phyloP scores from a whole-genome alignment of 2,113 vertebrate genomes.

The Alouatta palliata region DNA sequence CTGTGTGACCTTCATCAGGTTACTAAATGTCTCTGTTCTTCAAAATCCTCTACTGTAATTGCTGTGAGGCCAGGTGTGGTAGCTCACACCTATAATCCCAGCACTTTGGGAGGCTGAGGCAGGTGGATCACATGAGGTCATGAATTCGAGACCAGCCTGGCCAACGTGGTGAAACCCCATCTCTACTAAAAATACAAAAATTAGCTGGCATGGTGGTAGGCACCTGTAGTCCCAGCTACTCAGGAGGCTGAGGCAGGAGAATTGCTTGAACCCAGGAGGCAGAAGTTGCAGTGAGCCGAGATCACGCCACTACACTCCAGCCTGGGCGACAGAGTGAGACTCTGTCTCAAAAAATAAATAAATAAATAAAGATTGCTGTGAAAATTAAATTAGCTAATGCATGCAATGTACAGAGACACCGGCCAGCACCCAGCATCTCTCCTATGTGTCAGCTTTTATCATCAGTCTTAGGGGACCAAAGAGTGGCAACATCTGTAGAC shows the following conservation, averaged over 20 bases:
- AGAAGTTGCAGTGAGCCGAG: neutral
- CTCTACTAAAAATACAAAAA: neutral
- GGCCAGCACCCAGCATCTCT: fast-evolving
- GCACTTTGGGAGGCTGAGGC: neutral
- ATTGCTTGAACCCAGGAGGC: neutral
- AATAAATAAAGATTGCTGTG: neutral
- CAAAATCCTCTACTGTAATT: neutral
- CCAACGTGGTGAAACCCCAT: neutral
- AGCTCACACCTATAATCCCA: neutral
- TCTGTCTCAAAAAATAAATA: neutral
- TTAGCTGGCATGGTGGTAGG: neutral
- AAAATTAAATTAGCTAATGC: no score
- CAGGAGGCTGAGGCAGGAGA: neutral
- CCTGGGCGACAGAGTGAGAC: neutral
- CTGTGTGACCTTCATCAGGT: neutral
- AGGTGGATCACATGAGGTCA: neutral
- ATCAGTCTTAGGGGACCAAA: fast-evolving
- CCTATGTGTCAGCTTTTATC: fast-evolving
- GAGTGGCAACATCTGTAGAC: neutral
- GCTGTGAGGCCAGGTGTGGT: neutral
- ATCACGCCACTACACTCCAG: neutral
- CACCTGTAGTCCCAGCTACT: neutral
- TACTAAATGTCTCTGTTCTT: neutral
- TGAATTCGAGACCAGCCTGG: neutral
- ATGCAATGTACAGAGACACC: fast-evolving